phyloP scores from a whole-genome alignment of 2,888 invertebrate species.

The Lottia gigantea region DNA sequence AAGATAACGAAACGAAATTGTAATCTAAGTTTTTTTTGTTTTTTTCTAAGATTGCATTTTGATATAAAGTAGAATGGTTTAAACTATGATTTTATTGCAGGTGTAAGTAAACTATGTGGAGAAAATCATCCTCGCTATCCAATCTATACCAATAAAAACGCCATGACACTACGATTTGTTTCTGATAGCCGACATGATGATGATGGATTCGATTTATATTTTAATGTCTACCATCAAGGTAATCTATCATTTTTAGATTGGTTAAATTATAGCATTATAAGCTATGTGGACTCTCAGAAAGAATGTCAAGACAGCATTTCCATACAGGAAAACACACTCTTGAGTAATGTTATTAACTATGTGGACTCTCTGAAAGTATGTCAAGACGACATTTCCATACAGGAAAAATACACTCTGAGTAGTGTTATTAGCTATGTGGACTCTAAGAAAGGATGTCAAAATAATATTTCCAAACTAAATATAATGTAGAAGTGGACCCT shows the following conservation, averaged over 20 bases:
- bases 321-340: no score
- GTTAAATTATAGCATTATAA: neutral
- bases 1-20: no score
- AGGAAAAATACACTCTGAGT: no score
- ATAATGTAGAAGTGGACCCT: no score
- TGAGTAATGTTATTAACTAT: no score
- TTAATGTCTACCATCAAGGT: conserved; percentile 6
- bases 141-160: neutral
- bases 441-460: no score
- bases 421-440: no score
- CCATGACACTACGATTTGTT: conserved; percentile 10
- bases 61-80: neutral
- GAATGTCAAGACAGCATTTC: neutral
- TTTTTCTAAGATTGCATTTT: no score
- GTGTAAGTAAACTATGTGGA: conserved; percentile 8
- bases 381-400: no score
- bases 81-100: neutral
- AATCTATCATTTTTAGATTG: neutral
- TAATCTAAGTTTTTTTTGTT: no score
- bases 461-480: no score
- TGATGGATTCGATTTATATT: conserved; percentile 13
- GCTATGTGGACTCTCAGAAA: neutral
- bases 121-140: neutral
- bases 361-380: no score
- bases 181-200: neutral